A percentile compares a stretch with the other conserved stretches of the same genome.
Conservation (phyloP, 2,888 invertebrate genomes). For the Pachymerium ferrugineum region DNA sequence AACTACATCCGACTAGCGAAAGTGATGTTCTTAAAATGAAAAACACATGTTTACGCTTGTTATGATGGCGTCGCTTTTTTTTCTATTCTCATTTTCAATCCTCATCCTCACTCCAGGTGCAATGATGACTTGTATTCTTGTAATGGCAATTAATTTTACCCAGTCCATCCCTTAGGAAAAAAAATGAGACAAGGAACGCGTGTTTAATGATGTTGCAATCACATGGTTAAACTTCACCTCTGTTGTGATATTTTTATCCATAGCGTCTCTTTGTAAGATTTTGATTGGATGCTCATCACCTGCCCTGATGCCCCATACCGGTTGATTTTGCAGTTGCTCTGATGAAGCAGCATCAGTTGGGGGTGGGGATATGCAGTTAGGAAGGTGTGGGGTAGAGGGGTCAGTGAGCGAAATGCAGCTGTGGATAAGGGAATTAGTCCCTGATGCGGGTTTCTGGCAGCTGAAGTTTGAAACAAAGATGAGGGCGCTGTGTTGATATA, state of each 20-base stretch:
- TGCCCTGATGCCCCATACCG: slow-evolving; percentile 5
- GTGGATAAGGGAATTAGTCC: slow-evolving; percentile 15
- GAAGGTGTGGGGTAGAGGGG: background rate
- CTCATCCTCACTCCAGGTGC: slow-evolving; percentile 16
- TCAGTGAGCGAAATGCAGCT: background rate
- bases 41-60: background rate
- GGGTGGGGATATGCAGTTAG: background rate
- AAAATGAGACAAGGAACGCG: background rate
- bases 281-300: slow-evolving; percentile 6
- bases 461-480: slow-evolving; percentile 4
- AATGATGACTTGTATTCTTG: slow-evolving; percentile 11
- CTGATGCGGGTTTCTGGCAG: slow-evolving; percentile 9
- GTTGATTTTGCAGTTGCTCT: background rate
- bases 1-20: too few species aligned
- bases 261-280: background rate
- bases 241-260: slow-evolving; percentile 13
- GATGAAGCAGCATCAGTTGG: slow-evolving; percentile 4
- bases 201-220: slow-evolving; percentile 21
- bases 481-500: background rate
- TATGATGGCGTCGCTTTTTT: background rate
- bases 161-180: background rate
- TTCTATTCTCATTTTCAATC: background rate
- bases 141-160: background rate
- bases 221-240: slow-evolving; percentile 11
- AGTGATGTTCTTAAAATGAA: too few species aligned